Evolutionary conservation across 2,888 invertebrate species (phyloP), one percentile per base, ranked within the genome.

Genomic region (Schizotus pectinicornis): DNA sequence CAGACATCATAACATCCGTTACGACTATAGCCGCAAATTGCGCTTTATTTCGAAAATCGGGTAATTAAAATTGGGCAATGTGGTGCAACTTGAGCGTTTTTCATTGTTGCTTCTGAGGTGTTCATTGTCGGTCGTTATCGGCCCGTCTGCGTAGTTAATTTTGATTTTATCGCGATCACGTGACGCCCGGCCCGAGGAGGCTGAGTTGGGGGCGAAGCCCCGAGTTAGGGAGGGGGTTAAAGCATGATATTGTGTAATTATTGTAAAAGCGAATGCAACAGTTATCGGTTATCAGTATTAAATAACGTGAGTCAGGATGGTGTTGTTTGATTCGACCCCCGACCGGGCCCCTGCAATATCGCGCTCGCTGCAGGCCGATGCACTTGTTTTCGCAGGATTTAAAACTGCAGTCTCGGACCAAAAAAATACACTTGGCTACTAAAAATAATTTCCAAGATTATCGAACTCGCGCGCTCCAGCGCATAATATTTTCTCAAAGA

Each of bases 371-470:
- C 73, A 74, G 76, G 74, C 68, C 73, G 74, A 75, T 76, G 76
- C 75, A 75, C 74, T 75, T 76, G 74, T 75, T 74, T 75, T 74
- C 61, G 70, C 65, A 67, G 70, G 71, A 74, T 73, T 74, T 68
- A 70, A 73, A 69, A 65, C 65, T 63, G 68, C 69, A 72, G 65
- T 64, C 55, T 59, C 61, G 53, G 63, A 65, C 61, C 66, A 67
- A 59, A 67, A 72, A 70, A 70, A 69, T 62, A 62, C 36, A 50
- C 46, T 22, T 22, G 22, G 22, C 43, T 46, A 70, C 73, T 73
- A 73, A 74, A 74, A 74, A 74, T 74, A 73, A 70, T 69, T 71
- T 68, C 46, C 31, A 30, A 59, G 59, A 59, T 51, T 55, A 56
- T 59, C 59, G 59, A 59, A 59, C 59, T 46, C 32, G 22, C 32